Evolutionary conservation across 2,888 invertebrate genomes (phyloP).

Genomic region (Brachyptera putata): DNA sequence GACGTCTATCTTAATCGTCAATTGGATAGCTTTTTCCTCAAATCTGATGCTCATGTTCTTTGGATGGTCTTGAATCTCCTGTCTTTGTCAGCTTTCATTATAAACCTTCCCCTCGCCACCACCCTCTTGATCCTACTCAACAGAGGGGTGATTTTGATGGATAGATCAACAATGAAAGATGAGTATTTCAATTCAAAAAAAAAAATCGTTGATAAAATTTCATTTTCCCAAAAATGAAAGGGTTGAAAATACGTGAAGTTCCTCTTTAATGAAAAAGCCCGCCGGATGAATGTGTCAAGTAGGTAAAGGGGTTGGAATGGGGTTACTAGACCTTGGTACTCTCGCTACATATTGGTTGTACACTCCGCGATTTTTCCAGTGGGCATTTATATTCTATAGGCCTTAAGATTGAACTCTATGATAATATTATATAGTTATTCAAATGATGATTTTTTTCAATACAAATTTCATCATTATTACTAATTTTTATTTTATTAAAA

Average conservation of each 20-base stretch:
- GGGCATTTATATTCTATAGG: too few relatives aligned
- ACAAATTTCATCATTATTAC: too few relatives aligned
- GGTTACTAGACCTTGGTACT: neutral
- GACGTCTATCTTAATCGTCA: too few relatives aligned
- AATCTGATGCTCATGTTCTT: too few relatives aligned
- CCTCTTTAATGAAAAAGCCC: slow-evolving; percentile 15
- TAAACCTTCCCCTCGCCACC: neutral
- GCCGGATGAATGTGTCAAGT: slow-evolving; percentile 1
- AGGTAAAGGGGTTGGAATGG: slow-evolving; percentile 12
- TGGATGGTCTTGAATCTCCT: too few relatives aligned
- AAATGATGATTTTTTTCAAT: too few relatives aligned
- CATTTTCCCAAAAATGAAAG: slow-evolving; percentile 4
- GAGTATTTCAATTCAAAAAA: slow-evolving; percentile 19
- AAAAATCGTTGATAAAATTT: slow-evolving; percentile 1
- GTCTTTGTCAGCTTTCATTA: neutral
- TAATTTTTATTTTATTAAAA: too few relatives aligned
- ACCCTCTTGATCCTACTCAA: neutral
- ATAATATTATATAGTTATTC: too few relatives aligned
- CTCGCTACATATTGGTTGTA: too few relatives aligned
- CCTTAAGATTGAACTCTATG: too few relatives aligned
- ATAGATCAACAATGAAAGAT: slow-evolving; percentile 22
- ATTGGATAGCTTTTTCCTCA: too few relatives aligned
- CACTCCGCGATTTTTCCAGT: too few relatives aligned
- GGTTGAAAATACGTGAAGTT: slow-evolving; percentile 21
- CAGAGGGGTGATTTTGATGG: slow-evolving; percentile 17